These are phyloP conservation scores for Matsumurasca onukii DNA, from an alignment of 1,140 invertebrate genomes.

Conservation along the genomic window DNA sequence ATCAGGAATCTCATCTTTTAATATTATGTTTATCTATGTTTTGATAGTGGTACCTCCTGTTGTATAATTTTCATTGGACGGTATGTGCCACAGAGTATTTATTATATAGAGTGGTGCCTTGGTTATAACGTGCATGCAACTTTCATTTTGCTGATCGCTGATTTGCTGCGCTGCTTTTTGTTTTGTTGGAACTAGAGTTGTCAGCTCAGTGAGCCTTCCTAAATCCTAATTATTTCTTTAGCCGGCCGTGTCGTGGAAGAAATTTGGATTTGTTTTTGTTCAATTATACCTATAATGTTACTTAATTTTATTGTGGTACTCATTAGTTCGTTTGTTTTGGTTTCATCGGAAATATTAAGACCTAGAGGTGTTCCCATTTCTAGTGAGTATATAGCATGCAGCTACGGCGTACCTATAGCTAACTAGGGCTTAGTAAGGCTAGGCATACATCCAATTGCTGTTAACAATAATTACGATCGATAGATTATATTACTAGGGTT, in stretches of 20 bases:
- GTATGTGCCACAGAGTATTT: no score
- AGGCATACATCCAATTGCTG: background rate
- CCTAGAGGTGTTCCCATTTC: constrained; percentile 40
- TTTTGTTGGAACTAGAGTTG: no score
- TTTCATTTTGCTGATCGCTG: background rate
- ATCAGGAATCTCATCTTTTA: no score
- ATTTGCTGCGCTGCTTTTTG: background rate
- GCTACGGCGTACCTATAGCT: background rate
- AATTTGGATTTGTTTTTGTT: no score
- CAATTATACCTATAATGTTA: no score
- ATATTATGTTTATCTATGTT: no score
- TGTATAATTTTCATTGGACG: no score
- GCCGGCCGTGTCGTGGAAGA: no score
- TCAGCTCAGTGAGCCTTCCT: no score
- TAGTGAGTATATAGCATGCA: constrained; percentile 35
- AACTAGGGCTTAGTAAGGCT: background rate
- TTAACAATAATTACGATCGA: background rate
- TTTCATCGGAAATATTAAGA: constrained; percentile 36
- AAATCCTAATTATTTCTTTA: background rate
- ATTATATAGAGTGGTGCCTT: no score
- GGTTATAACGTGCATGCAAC: no score
- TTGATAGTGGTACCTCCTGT: no score
- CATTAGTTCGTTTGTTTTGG: background rate
- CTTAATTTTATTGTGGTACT: background rate
- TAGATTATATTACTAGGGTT: background rate